These are phyloP conservation scores for Vireo altiloquus DNA, from an alignment of 2,113 vertebrate species.

Conservation along the genomic window DNA sequence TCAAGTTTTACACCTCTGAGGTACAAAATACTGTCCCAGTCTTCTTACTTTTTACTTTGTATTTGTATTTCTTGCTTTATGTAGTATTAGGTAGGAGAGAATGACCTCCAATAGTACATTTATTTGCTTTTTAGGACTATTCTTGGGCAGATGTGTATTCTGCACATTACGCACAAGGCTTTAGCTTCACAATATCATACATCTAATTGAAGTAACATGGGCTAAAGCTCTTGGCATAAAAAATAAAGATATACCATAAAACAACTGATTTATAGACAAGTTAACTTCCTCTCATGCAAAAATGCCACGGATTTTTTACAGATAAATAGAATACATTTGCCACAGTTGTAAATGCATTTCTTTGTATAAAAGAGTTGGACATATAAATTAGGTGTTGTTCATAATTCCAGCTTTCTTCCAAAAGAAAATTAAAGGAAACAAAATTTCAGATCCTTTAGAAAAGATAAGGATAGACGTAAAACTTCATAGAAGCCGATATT, in stretches of 20 bases:
- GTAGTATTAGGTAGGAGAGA: neutral
- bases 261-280: neutral
- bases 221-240: neutral
- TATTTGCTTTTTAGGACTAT: neutral
- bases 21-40: neutral
- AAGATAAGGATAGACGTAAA: constrained; percentile 11
- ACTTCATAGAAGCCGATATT: constrained; percentile 37
- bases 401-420: neutral
- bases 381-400: neutral
- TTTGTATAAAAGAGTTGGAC: neutral
- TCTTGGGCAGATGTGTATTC: neutral
- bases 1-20: constrained; percentile 20
- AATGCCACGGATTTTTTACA: neutral
- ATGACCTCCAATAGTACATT: neutral
- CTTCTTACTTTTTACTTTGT: neutral
- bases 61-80: constrained; percentile 9
- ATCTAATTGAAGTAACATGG: neutral
- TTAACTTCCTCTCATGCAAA: neutral
- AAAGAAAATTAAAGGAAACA: constrained; percentile 10
- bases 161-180: neutral
- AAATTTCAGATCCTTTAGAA: neutral
- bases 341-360: neutral
- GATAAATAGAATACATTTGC: neutral
- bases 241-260: neutral
- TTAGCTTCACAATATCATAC: neutral